Evolutionary conservation across 92 coral and sea anemone genomes (phyloP), one percentile per base, ranked within the genome.

Genomic region (Anthopleura xanthogrammica): DNA sequence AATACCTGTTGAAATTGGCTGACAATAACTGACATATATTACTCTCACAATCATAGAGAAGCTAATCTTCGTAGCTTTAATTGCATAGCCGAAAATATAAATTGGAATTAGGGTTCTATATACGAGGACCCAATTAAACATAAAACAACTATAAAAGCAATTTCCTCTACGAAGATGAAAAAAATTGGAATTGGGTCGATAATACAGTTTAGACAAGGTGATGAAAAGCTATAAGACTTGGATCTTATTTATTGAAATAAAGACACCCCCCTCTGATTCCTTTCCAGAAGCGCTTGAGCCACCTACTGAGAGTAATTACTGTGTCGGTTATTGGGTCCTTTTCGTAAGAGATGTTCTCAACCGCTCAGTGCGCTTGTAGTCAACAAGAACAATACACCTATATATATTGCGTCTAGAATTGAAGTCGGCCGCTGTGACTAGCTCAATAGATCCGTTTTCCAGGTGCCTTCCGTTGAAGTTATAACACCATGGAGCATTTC

Each of bases 321-420:
- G 57, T 48, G 83, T 43, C 88, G 88, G 88, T 43, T 80, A 85
- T 79, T 85, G 83, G 79, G 52, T 78, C 83, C 48, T 79, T 85
- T 78, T 82, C 23, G 19, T 65, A 17, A 64, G 73, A 79, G 79
- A 85, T 79, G 83, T 68, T 85, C 77, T 52, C 46, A 60, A 76
- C 75, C 83, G 57, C 88, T 40, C 42, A 23, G 68, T 66, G 88
- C 16, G 83, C 57, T 48, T 68, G 72, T 85, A 71, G 82, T 71
- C 88, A 65, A 71, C 78, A 66, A 24, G 83, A 55, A 85, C 88
- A 85, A 85, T 85, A 52, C 66, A 54, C 46, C 76, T 62, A 85
- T 78, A 78, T 64, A 72, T 85, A 85, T 85, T 85, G 80, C 88
- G 88, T 85, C 88, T 85, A 85, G 77, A 48, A 60, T 17, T 1